A percentile compares a stretch with the other conserved stretches of the same genome.
phyloP scores from a whole-genome alignment of 2,113 vertebrate species.

The Lasiurus cinereus region DNA sequence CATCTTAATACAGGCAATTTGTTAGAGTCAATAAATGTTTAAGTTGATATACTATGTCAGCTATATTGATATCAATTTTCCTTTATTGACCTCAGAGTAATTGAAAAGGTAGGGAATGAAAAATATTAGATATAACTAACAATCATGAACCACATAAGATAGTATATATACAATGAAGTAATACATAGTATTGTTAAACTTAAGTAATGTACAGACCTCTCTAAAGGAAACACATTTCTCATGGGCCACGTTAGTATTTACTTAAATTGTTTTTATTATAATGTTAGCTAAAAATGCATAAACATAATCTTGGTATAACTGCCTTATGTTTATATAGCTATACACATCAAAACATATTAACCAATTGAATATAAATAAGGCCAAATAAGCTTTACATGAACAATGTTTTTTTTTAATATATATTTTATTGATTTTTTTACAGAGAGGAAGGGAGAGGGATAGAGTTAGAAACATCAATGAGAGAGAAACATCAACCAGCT shows the following conservation, averaged over 20 bases:
- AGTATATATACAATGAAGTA: not conserved
- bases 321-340: not conserved
- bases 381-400: not conserved
- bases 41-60: not conserved
- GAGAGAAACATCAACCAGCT: too few species aligned
- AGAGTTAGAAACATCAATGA: too few species aligned
- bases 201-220: not conserved
- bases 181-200: conserved; percentile 9
- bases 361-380: conserved; percentile 31
- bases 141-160: not conserved
- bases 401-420: not conserved
- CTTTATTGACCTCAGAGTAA: not conserved
- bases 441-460: too few species aligned
- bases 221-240: conserved; percentile 16
- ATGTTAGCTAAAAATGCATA: not conserved
- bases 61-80: conserved; percentile 9
- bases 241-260: not conserved
- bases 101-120: conserved; percentile 26
- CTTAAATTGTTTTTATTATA: conserved; percentile 39
- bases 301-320: not conserved
- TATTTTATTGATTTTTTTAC: too few species aligned
- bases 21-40: conserved; percentile 31
- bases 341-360: not conserved
- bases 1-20: not conserved
- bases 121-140: conserved; percentile 12